phyloP scores from a whole-genome alignment of 2,113 vertebrate species.

The Jacana jacana region DNA sequence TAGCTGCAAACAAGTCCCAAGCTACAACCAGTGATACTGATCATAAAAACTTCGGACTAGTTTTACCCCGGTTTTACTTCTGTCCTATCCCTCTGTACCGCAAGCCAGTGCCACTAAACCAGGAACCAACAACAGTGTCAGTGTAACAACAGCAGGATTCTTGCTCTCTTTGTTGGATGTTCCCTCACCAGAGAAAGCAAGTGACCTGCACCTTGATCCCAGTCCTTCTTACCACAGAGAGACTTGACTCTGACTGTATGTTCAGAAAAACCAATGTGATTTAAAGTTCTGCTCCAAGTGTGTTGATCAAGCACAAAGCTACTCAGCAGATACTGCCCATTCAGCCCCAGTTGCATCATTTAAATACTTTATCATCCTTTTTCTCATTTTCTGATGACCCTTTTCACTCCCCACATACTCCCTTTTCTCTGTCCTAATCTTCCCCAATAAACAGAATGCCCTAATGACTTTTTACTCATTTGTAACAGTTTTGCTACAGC shows the following conservation, averaged over 20 bases:
- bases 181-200: neutral
- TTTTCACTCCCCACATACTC: fast-evolving
- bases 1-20: neutral
- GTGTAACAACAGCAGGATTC: neutral
- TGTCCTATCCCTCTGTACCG: neutral
- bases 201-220: neutral
- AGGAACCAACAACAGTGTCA: neutral
- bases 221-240: neutral
- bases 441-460: neutral
- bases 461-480: neutral
- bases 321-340: neutral
- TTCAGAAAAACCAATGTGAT: neutral
- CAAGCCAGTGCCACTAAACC: neutral
- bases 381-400: neutral
- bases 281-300: neutral
- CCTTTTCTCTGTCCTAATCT: neutral
- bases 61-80: neutral
- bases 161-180: neutral
- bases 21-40: neutral
- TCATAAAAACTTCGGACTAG: neutral
- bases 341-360: neutral
- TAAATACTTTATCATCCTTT: neutral
- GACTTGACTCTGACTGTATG: neutral
- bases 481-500: neutral
- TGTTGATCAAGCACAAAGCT: neutral